Evolutionary conservation across 2,797 vertebrate species (phyloP).

Genomic region (Xyrichtys novacula): DNA sequence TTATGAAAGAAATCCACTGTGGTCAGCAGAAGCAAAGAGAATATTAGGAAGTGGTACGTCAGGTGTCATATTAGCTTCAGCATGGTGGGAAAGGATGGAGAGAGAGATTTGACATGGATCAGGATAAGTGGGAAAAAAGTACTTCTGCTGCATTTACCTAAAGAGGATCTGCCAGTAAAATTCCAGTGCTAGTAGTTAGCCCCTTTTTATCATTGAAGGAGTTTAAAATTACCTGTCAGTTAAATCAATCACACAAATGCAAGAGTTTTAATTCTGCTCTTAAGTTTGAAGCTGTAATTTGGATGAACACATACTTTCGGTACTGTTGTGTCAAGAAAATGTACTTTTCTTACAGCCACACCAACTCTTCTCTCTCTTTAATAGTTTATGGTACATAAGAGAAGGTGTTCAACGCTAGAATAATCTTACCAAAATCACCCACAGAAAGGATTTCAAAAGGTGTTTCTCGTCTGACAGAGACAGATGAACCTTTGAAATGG

Average conservation of each 20-base stretch:
- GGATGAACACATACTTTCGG: too few species aligned
- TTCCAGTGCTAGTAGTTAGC: constrained; percentile 37
- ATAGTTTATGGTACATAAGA: background rate
- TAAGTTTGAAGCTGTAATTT: too few species aligned
- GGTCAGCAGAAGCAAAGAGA: constrained; percentile 62
- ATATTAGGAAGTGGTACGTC: constrained; percentile 37
- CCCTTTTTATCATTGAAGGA: too few species aligned
- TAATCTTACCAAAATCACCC: constrained; percentile 15
- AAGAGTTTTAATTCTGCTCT: too few species aligned
- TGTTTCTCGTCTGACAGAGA: constrained; percentile 49
- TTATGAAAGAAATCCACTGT: constrained; percentile 14
- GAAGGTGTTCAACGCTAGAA: constrained; percentile 30
- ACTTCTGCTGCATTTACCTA: constrained; percentile 39
- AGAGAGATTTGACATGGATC: constrained; percentile 52
- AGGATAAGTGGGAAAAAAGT: constrained; percentile 38
- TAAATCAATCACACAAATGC: too few species aligned
- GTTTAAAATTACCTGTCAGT: too few species aligned
- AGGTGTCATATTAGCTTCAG: constrained; percentile 63
- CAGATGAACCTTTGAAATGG: constrained; percentile 51
- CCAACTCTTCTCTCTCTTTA: too few species aligned
- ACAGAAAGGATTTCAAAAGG: constrained; percentile 18
- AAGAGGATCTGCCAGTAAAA: constrained; percentile 20
- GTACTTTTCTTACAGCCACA: too few species aligned
- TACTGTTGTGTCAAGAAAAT: too few species aligned
- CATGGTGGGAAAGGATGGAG: constrained; percentile 37